Evolutionary conservation across 2,113 vertebrate species (phyloP).

Genomic region (Misgurnus mizolepis): DNA sequence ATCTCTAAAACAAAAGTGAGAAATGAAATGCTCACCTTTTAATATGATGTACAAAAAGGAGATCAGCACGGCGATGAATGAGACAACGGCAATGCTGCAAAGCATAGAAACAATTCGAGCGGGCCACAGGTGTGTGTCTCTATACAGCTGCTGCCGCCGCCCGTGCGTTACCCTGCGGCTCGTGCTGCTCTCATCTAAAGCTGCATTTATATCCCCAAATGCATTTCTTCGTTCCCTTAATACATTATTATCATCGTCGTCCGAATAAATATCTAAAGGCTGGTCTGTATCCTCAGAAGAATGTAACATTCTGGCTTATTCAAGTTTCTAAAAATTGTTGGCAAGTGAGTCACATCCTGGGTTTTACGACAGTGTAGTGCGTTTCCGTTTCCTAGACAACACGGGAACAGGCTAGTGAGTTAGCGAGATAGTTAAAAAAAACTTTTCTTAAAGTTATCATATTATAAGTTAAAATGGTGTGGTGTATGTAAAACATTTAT

Average conservation of each 20-base stretch:
- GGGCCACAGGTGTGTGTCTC: conserved; percentile 38
- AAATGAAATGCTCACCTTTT: conserved; percentile 43
- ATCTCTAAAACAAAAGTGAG: not conserved
- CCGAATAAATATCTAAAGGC: conserved; percentile 22
- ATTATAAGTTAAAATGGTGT: not conserved
- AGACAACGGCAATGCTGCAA: conserved; percentile 43
- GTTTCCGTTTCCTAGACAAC: conserved; percentile 40
- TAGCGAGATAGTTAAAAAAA: not conserved
- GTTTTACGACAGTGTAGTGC: not conserved
- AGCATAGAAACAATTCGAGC: conserved; percentile 43
- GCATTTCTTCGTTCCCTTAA: not conserved
- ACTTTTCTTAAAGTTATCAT: not conserved
- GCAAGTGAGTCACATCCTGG: conserved; percentile 1
- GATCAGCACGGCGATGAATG: conserved; percentile 46
- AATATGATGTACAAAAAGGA: conserved; percentile 50
- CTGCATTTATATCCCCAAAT: not conserved
- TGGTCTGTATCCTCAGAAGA: not conserved
- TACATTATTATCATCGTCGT: not conserved
- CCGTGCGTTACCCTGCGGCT: not conserved
- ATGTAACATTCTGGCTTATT: not conserved
- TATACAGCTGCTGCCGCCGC: conserved; percentile 17
- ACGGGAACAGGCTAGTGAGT: not conserved
- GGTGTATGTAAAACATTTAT: no score
- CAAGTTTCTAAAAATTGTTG: conserved; percentile 18
- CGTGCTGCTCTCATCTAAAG: conserved; percentile 1